phyloP scores from a whole-genome alignment of 2,888 invertebrate species.

The Neoaliturus tenellus region DNA sequence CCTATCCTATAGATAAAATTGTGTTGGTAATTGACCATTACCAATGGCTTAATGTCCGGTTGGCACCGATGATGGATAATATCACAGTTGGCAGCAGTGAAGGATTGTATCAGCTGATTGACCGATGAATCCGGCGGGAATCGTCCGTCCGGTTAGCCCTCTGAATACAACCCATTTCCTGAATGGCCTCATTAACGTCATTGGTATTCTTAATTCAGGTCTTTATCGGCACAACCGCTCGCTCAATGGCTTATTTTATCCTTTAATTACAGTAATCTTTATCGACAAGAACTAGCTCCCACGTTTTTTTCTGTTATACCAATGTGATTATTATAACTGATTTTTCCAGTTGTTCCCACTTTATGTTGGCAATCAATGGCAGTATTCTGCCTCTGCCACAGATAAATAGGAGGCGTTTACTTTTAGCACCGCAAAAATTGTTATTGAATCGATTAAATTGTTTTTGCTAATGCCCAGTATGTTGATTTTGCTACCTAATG shows the following conservation, averaged over 20 bases:
- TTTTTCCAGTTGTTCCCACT: background rate
- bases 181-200: slow-evolving; percentile 22
- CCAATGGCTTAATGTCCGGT: background rate
- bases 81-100: background rate
- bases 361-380: background rate
- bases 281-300: background rate
- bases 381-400: background rate
- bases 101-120: background rate
- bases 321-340: slow-evolving; percentile 30
- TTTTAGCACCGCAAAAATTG: too few relatives aligned
- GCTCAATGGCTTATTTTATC: slow-evolving; percentile 33
- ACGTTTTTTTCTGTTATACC: slow-evolving; percentile 21
- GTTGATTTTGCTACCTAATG: too few relatives aligned
- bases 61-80: background rate
- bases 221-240: background rate
- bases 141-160: background rate
- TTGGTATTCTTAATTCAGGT: slow-evolving; percentile 4
- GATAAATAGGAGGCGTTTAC: too few relatives aligned
- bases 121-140: background rate
- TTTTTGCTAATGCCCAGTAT: too few relatives aligned
- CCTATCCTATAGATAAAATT: too few relatives aligned
- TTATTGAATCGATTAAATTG: too few relatives aligned
- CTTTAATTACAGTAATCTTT: slow-evolving; percentile 22
- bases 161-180: background rate
- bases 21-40: too few relatives aligned